phyloP scores from a whole-genome alignment of 2,797 vertebrate species.

The Tragopan temminckii region DNA sequence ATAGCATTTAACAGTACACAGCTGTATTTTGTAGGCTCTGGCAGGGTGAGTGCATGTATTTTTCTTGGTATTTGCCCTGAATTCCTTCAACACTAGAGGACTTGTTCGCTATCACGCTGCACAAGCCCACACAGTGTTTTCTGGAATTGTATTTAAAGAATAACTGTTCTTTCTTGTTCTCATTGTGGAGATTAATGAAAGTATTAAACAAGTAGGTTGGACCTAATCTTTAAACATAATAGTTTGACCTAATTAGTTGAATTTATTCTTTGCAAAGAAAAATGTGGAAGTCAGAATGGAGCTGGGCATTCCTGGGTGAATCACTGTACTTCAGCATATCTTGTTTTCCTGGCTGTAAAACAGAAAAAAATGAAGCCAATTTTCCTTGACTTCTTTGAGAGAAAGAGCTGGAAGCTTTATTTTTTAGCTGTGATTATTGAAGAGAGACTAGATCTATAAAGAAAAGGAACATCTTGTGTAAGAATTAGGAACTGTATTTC shows the following conservation, averaged over 20 bases:
- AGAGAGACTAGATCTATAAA: not conserved
- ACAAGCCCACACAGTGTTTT: conserved; percentile 64
- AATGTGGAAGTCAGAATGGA: not conserved
- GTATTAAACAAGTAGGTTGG: conserved; percentile 58
- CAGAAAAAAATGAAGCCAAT: not conserved
- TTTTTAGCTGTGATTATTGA: not conserved
- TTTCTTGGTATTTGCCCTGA: conserved; percentile 69
- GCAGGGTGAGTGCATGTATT: conserved; percentile 32
- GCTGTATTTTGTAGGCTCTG: conserved; percentile 46
- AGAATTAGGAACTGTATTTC: not conserved
- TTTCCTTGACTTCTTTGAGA: conserved; percentile 3
- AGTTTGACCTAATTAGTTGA: conserved; percentile 64
- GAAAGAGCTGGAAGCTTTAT: not conserved
- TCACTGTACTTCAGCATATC: not conserved
- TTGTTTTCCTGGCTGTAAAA: conserved; percentile 22
- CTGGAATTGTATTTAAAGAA: conserved; percentile 60
- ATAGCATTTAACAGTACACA: not conserved
- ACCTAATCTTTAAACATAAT: conserved; percentile 57
- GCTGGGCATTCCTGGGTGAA: conserved; percentile 3
- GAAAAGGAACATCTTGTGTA: not conserved
- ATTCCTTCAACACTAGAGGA: conserved; percentile 64
- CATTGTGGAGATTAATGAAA: conserved; percentile 53
- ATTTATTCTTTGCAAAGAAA: conserved; percentile 41
- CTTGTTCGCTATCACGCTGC: conserved; percentile 46
- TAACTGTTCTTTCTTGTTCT: conserved; percentile 58